phyloP scores from a whole-genome alignment of 2,113 vertebrate species.

The Hirundichthys speculiger region DNA sequence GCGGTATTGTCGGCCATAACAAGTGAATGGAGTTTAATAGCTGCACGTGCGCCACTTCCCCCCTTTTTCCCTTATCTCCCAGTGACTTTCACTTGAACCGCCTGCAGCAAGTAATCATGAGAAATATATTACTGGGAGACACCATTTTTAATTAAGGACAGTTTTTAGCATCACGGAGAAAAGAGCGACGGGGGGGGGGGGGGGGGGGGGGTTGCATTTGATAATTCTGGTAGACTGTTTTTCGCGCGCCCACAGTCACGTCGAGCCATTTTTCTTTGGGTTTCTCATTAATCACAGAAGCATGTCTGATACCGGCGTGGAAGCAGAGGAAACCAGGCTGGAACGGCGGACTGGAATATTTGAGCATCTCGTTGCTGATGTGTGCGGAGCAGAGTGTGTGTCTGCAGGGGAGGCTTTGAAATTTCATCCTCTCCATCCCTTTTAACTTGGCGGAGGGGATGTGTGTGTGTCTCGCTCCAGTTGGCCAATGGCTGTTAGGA shows the following conservation, averaged over 20 bases:
- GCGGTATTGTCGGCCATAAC: conserved; percentile 55
- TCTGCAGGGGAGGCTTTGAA: conserved; percentile 82
- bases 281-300: conserved; percentile 67
- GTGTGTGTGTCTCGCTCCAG: conserved; percentile 67
- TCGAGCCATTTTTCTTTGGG: conserved; percentile 26
- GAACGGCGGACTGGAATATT: conserved; percentile 62
- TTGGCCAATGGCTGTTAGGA: conserved; percentile 70
- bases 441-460: conserved; percentile 74
- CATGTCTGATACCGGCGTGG: conserved; percentile 49
- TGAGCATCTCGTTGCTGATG: conserved; percentile 75
- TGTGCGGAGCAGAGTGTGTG: conserved; percentile 72
- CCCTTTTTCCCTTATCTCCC: conserved; percentile 45
- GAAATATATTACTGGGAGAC: conserved; percentile 51
- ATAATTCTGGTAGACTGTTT: not conserved
- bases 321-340: conserved; percentile 43
- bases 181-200: conserved; percentile 1
- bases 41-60: conserved; percentile 40
- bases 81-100: conserved; percentile 43
- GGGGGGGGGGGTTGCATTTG: not conserved
- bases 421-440: conserved; percentile 77
- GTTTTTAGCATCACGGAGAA: conserved; percentile 42
- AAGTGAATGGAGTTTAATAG: conserved; percentile 62
- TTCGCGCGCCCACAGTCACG: not conserved
- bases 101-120: conserved; percentile 65
- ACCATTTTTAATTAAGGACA: conserved; percentile 60